These are phyloP conservation scores for Trichonephila inaurata DNA, from an alignment of 1,140 invertebrate genomes.

Conservation along the genomic window DNA sequence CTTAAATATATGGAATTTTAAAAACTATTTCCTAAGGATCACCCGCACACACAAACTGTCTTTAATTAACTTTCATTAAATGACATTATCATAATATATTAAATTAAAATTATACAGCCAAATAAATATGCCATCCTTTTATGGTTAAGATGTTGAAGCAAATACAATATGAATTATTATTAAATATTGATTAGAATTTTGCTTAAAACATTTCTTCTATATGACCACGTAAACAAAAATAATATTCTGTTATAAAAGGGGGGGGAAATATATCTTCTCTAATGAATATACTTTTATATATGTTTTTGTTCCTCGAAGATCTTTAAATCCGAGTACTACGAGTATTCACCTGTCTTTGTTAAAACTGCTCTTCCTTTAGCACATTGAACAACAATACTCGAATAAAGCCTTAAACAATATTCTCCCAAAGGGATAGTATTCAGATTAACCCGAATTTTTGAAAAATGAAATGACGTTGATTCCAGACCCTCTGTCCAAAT, in stretches of 20 bases:
- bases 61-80: too few relatives aligned
- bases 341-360: neutral
- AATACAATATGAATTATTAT: too few relatives aligned
- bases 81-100: too few relatives aligned
- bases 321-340: neutral
- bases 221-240: neutral
- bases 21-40: too few relatives aligned
- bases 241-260: neutral
- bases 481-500: neutral
- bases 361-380: neutral
- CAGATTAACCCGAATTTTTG: slow-evolving; percentile 39
- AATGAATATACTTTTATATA: neutral
- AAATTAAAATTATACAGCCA: too few relatives aligned
- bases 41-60: too few relatives aligned
- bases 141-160: too few relatives aligned
- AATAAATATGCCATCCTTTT: too few relatives aligned
- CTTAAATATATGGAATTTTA: too few relatives aligned
- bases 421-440: neutral
- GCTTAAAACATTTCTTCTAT: too few relatives aligned
- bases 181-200: too few relatives aligned
- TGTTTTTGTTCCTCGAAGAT: neutral
- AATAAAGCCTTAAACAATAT: slow-evolving; percentile 12
- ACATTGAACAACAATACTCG: neutral
- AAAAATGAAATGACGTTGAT: neutral
- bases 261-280: neutral